phyloP scores from a whole-genome alignment of 2,113 vertebrate species.

The Lycaon pictus region DNA sequence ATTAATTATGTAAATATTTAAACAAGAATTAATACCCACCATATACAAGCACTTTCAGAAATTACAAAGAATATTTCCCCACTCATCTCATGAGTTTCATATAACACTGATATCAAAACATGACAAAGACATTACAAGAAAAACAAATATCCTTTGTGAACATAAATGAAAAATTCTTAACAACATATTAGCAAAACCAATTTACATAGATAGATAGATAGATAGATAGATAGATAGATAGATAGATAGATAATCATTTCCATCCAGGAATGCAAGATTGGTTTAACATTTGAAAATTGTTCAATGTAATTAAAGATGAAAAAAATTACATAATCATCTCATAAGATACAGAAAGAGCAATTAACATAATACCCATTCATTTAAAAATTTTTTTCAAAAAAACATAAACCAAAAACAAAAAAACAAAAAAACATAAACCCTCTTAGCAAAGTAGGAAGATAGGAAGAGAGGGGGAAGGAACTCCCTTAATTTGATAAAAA shows the following conservation, averaged over 20 bases:
- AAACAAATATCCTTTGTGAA: conserved; percentile 14
- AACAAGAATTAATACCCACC: background rate
- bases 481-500: background rate
- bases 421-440: background rate
- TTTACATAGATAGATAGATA: background rate
- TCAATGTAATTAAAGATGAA: background rate
- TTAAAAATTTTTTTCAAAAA: background rate
- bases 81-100: background rate
- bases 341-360: background rate
- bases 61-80: background rate
- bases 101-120: background rate
- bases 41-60: conserved; percentile 19
- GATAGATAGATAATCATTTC: background rate
- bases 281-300: conserved; percentile 11
- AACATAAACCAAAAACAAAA: background rate
- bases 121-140: background rate
- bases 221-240: background rate
- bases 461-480: background rate
- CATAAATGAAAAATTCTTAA: conserved; percentile 40
- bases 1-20: conserved; percentile 39
- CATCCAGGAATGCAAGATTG: background rate
- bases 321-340: background rate
- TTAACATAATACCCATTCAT: background rate
- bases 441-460: background rate
- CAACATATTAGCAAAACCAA: background rate